Base-by-base conservation (phyloP, 2,113 vertebrate species). In the Alectura lathami region DNA sequence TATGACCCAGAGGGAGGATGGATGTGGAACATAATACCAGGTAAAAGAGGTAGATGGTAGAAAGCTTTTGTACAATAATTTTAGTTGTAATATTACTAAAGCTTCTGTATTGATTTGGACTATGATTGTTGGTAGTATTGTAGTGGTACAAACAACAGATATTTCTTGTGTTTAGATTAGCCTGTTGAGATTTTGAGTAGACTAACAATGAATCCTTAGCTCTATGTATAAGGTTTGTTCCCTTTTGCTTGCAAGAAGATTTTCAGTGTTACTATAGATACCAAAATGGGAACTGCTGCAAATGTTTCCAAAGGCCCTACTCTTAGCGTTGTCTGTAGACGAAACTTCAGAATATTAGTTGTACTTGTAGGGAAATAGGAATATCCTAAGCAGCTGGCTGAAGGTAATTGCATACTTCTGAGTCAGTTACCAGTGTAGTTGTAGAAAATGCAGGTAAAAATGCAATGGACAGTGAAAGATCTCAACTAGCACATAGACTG, bases 181-280 rank as follows among this genome's bases (percentile, higher is more conserved):
- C 22, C 18, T 45, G 32, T 29, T 54, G 50, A 83, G 56, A 74
- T 89, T 91, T 78, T 43, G 67, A 9, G 70, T 48, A 74, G 60
- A 42, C 42, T 84, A 83, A 66, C 17, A 70, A 70, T 69, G 51
- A 1, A 6, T 20, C 18, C 45, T 70, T 86, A 77, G 21, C 11
- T 81, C 67, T 56, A 32, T 8, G 45, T 40, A 42, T 15, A 51
- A 51, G 26, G 9, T 21, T 80, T 91, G 16, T 14, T 70, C 27
- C 17, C n/a, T 81, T 90, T 77, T 69, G 59, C 32, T 22, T 70
- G 26, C 26, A 74, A 83, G 8, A 81, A 77, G 83, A 34, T 70
- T 86, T 73, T 83, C 40, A 77, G 27, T 53, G n/a, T 77, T 74
- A 36, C n/a, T 56, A 63, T 21, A 88, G 64, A 78, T 47, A 93